phyloP scores from a whole-genome alignment of 2,797 vertebrate genomes.

The Amazona ochrocephala region DNA sequence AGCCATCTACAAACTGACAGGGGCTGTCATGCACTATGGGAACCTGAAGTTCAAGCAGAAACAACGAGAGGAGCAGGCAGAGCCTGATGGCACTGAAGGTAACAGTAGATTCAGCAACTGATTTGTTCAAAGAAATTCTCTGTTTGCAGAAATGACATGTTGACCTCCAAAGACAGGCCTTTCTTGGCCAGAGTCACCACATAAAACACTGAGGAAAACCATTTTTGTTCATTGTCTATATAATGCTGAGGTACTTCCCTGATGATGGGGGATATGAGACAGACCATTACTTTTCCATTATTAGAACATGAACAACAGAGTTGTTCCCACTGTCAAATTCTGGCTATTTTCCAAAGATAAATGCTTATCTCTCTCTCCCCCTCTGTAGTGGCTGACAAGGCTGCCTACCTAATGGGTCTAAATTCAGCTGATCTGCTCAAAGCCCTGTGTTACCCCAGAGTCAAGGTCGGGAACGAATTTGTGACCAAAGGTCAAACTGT shows the following conservation, averaged over 20 bases:
- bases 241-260: not conserved
- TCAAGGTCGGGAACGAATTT: constrained; percentile 85
- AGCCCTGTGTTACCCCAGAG: constrained; percentile 84
- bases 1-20: constrained; percentile 82
- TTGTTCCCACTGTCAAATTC: not conserved
- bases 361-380: not conserved
- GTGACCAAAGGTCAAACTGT: constrained; percentile 87
- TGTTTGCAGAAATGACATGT: not conserved
- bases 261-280: not conserved
- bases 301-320: not conserved
- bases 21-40: constrained; percentile 81
- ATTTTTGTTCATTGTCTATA: too few relatives aligned
- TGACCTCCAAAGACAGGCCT: not conserved
- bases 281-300: not conserved
- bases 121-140: not conserved
- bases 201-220: not conserved
- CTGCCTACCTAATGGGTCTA: constrained; percentile 82
- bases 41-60: constrained; percentile 86
- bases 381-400: constrained; percentile 83
- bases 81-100: constrained; percentile 25
- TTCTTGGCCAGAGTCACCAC: fast-evolving
- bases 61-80: constrained; percentile 81
- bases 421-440: constrained; percentile 87
- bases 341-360: not conserved
- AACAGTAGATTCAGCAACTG: not conserved